Evolutionary conservation across 2,113 vertebrate species (phyloP).

Genomic region (Syrrhaptes paradoxus): DNA sequence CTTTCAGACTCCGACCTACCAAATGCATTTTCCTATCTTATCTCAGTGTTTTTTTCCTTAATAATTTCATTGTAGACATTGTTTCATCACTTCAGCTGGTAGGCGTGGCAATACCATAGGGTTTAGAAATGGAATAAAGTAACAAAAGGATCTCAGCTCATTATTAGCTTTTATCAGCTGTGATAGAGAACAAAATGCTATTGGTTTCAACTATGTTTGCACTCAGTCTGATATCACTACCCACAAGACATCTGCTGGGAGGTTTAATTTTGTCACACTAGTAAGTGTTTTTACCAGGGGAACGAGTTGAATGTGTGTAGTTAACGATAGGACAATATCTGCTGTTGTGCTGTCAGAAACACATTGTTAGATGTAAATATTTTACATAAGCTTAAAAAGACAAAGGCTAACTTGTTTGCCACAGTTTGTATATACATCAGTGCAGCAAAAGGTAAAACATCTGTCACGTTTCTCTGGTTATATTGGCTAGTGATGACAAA

Average conservation of each 20-base stretch:
- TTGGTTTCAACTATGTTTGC: slow-evolving; percentile 35
- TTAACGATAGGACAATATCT: neutral
- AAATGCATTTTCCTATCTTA: neutral
- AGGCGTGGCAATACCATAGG: neutral
- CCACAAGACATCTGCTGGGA: slow-evolving; percentile 54
- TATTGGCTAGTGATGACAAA: neutral
- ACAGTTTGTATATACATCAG: neutral
- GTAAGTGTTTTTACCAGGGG: slow-evolving; percentile 33
- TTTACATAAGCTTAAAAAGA: slow-evolving; percentile 13
- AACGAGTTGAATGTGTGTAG: neutral
- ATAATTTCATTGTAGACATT: neutral
- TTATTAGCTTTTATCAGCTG: slow-evolving; percentile 31
- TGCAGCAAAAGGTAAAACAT: neutral
- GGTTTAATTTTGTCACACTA: slow-evolving; percentile 51
- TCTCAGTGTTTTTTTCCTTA: neutral
- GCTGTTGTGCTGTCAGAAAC: slow-evolving; percentile 1
- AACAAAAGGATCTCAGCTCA: neutral
- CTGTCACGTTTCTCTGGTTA: neutral
- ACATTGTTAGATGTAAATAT: slow-evolving; percentile 31
- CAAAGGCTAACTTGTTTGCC: neutral
- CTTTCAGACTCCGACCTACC: neutral
- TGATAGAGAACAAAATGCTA: slow-evolving; percentile 18
- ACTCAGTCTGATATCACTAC: slow-evolving; percentile 51
- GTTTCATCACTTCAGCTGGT: neutral
- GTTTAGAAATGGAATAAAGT: slow-evolving; percentile 3